phyloP scores from a whole-genome alignment of 2,888 invertebrate genomes.

The Cosmorhoe ocellata region DNA sequence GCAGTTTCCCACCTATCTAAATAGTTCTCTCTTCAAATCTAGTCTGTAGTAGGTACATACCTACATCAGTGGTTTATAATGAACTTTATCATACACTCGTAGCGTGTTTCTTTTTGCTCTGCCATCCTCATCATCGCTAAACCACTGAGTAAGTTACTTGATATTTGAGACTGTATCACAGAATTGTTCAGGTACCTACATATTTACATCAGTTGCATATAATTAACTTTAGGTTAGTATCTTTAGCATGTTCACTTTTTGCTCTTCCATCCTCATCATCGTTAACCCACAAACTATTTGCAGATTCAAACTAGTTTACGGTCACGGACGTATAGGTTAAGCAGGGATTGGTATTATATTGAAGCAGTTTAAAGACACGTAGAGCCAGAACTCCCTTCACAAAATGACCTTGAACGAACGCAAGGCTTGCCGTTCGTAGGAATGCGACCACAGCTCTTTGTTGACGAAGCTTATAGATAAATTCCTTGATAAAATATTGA shows the following conservation, averaged over 20 bases:
- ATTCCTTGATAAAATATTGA: constrained; percentile 39
- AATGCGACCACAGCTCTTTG: constrained; percentile 71
- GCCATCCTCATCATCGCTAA: constrained; percentile 12
- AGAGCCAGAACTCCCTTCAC: constrained; percentile 66
- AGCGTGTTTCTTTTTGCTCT: too few species aligned
- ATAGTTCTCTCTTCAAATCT: too few species aligned
- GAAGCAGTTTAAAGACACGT: constrained; percentile 37
- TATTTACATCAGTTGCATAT: too few species aligned
- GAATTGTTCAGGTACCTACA: too few species aligned
- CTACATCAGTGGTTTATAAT: too few species aligned
- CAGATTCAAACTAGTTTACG: constrained; percentile 24
- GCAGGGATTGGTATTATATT: constrained; percentile 24
- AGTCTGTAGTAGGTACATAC: too few species aligned
- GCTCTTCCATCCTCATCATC: constrained; percentile 11
- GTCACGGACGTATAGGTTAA: constrained; percentile 37
- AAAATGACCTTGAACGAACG: constrained; percentile 67
- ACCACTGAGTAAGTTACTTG: too few species aligned
- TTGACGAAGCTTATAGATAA: constrained; percentile 55
- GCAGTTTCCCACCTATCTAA: too few species aligned
- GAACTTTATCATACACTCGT: too few species aligned
- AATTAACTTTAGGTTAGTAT: too few species aligned
- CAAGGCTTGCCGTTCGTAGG: constrained; percentile 64
- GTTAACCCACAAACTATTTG: constrained; percentile 27
- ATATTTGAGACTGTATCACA: too few species aligned
- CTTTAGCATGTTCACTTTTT: too few species aligned